Evolutionary conservation across 2,113 vertebrate genomes (phyloP).

Genomic region (Pelodiscus sinensis): DNA sequence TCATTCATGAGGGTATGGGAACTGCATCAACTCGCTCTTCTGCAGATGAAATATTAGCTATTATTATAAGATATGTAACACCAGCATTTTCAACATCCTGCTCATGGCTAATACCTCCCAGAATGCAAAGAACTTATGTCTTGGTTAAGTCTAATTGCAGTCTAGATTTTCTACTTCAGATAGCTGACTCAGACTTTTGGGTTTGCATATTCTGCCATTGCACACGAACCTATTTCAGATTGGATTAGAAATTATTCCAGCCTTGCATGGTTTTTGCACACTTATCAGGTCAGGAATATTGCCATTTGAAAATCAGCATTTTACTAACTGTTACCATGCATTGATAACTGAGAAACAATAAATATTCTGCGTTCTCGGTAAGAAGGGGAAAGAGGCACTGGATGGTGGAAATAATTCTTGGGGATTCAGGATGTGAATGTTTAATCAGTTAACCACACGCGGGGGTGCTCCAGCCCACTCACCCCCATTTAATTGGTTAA

Average conservation of each 20-base stretch:
- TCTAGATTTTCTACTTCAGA: background rate
- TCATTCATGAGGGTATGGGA: background rate
- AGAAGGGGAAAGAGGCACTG: background rate
- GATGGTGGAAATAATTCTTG: background rate
- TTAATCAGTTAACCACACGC: no score
- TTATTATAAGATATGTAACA: background rate
- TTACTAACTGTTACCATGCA: background rate
- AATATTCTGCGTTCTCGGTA: background rate
- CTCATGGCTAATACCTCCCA: background rate
- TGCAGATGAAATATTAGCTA: background rate
- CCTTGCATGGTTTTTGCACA: background rate
- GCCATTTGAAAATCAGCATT: background rate
- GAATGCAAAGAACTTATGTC: background rate
- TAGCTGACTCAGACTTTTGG: background rate
- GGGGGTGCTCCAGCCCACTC: no score
- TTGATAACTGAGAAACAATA: background rate
- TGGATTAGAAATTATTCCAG: conserved; percentile 16
- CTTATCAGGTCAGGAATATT: background rate
- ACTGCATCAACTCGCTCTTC: background rate
- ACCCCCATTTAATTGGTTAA: no score
- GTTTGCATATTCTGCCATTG: background rate
- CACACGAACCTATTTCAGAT: background rate
- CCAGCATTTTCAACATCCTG: background rate
- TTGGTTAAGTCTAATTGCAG: conserved; percentile 2
- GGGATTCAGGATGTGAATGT: no score